A percentile compares a stretch with the other conserved stretches of the same genome.
These are phyloP conservation scores for Aphidoletes aphidimyza DNA, from an alignment of 2,888 invertebrate species.

Conservation along the genomic window DNA sequence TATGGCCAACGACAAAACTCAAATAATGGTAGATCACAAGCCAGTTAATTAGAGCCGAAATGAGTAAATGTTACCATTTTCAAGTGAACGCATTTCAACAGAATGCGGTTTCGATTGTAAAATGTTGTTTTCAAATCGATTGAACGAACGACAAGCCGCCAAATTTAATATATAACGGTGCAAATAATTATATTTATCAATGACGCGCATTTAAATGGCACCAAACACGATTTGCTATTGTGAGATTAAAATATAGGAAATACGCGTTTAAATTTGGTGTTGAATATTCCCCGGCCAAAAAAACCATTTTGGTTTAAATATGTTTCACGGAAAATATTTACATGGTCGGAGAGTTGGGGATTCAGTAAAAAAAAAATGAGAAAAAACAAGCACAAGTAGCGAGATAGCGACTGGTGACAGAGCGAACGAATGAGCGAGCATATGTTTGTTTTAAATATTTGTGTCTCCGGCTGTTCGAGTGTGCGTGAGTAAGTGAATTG, in stretches of 20 bases:
- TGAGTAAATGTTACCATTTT: not conserved
- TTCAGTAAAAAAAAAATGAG: too few species aligned
- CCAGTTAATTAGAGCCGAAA: not conserved
- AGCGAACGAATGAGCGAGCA: not conserved
- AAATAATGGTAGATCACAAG: not conserved
- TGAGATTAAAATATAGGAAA: conserved; percentile 41
- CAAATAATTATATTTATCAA: not conserved
- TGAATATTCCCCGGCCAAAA: not conserved
- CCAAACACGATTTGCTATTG: conserved; percentile 2
- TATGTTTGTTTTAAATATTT: conserved; percentile 29
- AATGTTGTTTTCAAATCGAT: not conserved
- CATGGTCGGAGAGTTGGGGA: too few species aligned
- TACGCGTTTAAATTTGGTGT: conserved; percentile 14
- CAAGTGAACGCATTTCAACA: not conserved
- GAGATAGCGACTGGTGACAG: not conserved
- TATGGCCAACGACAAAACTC: too few species aligned
- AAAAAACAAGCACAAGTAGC: not conserved
- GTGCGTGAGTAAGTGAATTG: too few species aligned
- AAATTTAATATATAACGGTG: not conserved
- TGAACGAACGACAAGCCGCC: not conserved
- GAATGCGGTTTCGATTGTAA: not conserved
- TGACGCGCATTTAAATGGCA: not conserved
- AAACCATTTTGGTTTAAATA: not conserved
- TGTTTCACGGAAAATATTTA: not conserved
- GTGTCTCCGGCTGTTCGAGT: too few species aligned